phyloP scores from a whole-genome alignment of 2,113 vertebrate species.

The Grus americana region DNA sequence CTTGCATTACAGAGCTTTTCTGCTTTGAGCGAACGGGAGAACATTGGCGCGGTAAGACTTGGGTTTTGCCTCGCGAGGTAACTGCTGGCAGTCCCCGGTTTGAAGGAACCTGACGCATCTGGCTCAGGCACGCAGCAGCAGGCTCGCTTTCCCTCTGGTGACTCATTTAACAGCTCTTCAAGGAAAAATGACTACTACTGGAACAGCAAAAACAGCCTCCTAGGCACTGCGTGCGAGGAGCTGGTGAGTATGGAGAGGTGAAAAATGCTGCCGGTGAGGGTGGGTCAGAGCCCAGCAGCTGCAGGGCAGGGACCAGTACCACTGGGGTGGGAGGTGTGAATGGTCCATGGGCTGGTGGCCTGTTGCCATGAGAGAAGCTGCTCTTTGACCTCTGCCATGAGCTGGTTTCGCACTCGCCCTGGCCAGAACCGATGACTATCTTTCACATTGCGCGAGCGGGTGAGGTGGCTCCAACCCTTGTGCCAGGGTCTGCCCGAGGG shows the following conservation, averaged over 20 bases:
- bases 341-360: not conserved
- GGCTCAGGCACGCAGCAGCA: not conserved
- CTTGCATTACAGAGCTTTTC: not conserved
- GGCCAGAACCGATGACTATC: not conserved
- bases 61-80: not conserved
- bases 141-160: not conserved
- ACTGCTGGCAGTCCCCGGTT: not conserved
- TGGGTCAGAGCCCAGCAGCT: not conserved
- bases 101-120: not conserved
- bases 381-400: not conserved
- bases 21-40: not conserved
- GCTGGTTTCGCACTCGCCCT: not conserved
- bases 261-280: not conserved
- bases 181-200: not conserved
- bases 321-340: not conserved
- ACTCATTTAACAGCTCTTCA: not conserved
- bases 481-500: not conserved
- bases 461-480: accelerated
- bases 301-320: not conserved
- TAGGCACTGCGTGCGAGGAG: not conserved
- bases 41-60: not conserved
- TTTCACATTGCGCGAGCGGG: not conserved
- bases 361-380: not conserved
- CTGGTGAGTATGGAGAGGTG: not conserved
- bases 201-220: not conserved